Percentiles rank a stretch among this genome's conserved stretches.
Evolutionary conservation across 64 coral and sea anemone genomes (phyloP).

Genomic region (Stylophora pistillata): DNA sequence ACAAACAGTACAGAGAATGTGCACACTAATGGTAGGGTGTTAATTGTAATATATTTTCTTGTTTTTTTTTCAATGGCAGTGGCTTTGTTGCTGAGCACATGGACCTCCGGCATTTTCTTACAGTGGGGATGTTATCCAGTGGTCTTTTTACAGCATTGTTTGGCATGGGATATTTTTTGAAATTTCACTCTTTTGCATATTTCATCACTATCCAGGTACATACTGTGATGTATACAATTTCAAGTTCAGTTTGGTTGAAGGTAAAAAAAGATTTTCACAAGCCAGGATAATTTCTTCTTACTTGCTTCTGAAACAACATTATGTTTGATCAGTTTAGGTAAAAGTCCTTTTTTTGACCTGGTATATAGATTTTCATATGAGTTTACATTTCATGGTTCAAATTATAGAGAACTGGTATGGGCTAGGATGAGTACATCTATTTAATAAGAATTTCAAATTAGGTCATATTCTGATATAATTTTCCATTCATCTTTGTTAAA

Average conservation of each 20-base stretch:
- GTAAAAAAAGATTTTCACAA: too few species aligned
- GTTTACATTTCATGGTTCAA: too few species aligned
- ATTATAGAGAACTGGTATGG: too few species aligned
- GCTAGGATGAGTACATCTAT: background rate
- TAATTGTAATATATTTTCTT: background rate
- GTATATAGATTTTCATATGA: too few species aligned
- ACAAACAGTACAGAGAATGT: background rate
- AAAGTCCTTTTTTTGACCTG: too few species aligned
- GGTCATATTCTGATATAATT: background rate
- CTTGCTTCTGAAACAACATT: too few species aligned
- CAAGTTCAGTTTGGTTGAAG: too few species aligned
- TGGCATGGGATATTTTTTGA: constrained; percentile 93
- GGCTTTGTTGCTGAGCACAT: constrained; percentile 95
- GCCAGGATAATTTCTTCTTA: too few species aligned
- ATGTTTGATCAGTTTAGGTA: too few species aligned
- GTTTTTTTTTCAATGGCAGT: constrained; percentile 44
- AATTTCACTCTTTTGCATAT: constrained; percentile 74
- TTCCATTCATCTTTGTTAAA: too few species aligned
- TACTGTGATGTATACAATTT: background rate
- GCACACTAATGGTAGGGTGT: too few species aligned
- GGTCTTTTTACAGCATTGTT: constrained; percentile 79
- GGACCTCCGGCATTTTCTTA: constrained; percentile 80
- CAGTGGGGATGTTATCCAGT: constrained; percentile 73
- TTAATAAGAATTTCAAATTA: background rate
- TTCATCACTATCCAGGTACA: constrained; percentile 82